Conservation (phyloP, 1,140 invertebrate genomes). For the Bombyx mandarina region DNA sequence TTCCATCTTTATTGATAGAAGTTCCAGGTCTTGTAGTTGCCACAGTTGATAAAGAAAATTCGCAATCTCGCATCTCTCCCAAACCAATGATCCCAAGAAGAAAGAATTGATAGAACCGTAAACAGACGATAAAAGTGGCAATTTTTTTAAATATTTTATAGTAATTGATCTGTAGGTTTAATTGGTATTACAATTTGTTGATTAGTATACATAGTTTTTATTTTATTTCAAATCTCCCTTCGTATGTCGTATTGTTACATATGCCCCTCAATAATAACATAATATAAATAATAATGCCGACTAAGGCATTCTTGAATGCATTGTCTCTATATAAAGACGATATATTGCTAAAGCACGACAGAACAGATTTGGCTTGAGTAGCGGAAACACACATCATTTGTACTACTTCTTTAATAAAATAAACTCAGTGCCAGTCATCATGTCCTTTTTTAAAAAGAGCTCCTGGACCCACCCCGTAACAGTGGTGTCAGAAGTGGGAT, state of each 20-base stretch:
- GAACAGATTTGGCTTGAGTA: too few species aligned
- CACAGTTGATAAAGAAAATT: constrained; percentile 23
- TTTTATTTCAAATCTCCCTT: constrained; percentile 15
- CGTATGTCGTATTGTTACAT: not conserved
- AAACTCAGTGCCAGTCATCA: too few species aligned
- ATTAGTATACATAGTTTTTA: constrained; percentile 8
- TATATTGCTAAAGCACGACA: too few species aligned
- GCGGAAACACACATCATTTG: too few species aligned
- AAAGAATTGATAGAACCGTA: constrained; percentile 2
- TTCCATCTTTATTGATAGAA: constrained; percentile 22
- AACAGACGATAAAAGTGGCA: constrained; percentile 3
- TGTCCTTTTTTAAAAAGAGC: too few species aligned
- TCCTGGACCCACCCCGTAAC: too few species aligned
- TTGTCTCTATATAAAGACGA: too few species aligned
- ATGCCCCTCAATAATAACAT: too few species aligned
- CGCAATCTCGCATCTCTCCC: constrained; percentile 7
- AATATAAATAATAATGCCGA: too few species aligned
- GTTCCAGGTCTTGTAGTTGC: constrained; percentile 9
- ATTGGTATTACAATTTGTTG: constrained; percentile 8
- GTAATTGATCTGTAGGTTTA: constrained; percentile 7
- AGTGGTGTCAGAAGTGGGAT: too few species aligned
- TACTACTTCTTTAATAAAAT: too few species aligned
- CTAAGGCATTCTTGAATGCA: too few species aligned
- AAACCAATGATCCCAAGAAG: constrained; percentile 13
- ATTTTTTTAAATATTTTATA: constrained; percentile 6